Evolutionary conservation across 2,888 invertebrate genomes (phyloP).

Genomic region (Drosophila pseudotakahashii): DNA sequence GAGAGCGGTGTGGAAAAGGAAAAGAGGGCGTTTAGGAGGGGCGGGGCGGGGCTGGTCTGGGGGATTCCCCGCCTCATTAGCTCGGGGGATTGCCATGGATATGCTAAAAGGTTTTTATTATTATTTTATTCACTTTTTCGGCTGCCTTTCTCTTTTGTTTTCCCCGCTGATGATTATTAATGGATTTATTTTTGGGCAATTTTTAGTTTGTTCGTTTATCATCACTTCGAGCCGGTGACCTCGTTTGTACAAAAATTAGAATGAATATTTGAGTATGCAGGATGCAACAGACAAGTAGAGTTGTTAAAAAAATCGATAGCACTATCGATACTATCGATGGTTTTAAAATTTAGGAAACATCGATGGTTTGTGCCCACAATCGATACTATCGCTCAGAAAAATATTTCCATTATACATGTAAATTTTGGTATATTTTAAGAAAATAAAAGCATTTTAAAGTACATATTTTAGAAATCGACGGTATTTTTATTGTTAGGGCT

Average conservation of each 20-base stretch:
- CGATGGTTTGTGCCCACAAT: too few relatives aligned
- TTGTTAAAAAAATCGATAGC: too few relatives aligned
- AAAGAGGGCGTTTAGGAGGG: neutral
- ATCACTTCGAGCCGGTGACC: neutral
- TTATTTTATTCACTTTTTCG: constrained; percentile 42
- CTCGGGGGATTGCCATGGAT: constrained; percentile 37
- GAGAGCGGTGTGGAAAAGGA: constrained; percentile 12
- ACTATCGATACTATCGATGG: too few relatives aligned
- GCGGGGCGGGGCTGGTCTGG: neutral
- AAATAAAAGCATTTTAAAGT: too few relatives aligned
- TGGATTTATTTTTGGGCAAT: constrained; percentile 27
- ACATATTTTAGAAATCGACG: too few relatives aligned
- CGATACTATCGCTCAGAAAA: too few relatives aligned
- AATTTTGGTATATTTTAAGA: too few relatives aligned
- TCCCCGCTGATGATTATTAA: constrained; percentile 37
- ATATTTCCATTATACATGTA: too few relatives aligned
- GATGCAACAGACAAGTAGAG: too few relatives aligned
- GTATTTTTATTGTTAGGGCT: too few relatives aligned
- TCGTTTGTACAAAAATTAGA: neutral
- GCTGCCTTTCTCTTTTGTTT: neutral
- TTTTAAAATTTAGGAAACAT: too few relatives aligned
- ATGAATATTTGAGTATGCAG: neutral
- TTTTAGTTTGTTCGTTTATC: constrained; percentile 11
- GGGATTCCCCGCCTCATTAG: constrained; percentile 45
- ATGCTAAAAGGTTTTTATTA: constrained; percentile 46